Evolutionary conservation across 2,888 invertebrate genomes (phyloP), one percentile per base, ranked within the genome.

Genomic region (Hipparchia sbordonii): DNA sequence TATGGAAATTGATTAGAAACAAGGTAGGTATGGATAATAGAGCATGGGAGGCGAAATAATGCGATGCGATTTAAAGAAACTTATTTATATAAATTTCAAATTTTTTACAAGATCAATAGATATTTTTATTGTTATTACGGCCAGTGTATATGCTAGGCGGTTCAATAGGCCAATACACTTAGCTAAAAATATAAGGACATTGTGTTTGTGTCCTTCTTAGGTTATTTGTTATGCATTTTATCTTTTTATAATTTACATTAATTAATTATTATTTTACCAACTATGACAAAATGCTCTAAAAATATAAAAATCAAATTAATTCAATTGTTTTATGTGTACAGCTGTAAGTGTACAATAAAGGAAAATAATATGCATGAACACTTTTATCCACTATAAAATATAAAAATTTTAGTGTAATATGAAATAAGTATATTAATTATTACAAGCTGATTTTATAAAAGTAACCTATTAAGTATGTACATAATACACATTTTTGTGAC

Each of bases 211-310:
- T 12, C 54, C 54, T n/a, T 59, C 33, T 33, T 10, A 10, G 59
- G 10, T 10, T 59, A 10, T 33, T 59, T 12, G 10, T 39, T 61
- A 6, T 10, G 39, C 39, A 9, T 2, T 59, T 10, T 12, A 6
- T n/a, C n/a, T 13, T 13, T 45, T 3, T 62, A 56, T 23, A 23
- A 23, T 62, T 60, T 46, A 46, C 13, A 46, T 12, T 62, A n/a
- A 62, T 8, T 23, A 23, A 23, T 23, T 23, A 23, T 23, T 23
- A 23, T 23, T 62, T 13, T 8, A 61, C 7, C 7, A 62, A 62
- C 46, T 62, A 62, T 13, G 62, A 62, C 62, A n/a, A 12, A 62
- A 13, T 9, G 45, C 39, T 46, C 8, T 57, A 57, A 57, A 57
- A 56, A 13, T 13, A 8, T 46, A 48, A 45, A 59, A 33, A 23